Base-by-base conservation (phyloP, 2,888 invertebrate genomes). In the Pasiphila rectangulata region DNA sequence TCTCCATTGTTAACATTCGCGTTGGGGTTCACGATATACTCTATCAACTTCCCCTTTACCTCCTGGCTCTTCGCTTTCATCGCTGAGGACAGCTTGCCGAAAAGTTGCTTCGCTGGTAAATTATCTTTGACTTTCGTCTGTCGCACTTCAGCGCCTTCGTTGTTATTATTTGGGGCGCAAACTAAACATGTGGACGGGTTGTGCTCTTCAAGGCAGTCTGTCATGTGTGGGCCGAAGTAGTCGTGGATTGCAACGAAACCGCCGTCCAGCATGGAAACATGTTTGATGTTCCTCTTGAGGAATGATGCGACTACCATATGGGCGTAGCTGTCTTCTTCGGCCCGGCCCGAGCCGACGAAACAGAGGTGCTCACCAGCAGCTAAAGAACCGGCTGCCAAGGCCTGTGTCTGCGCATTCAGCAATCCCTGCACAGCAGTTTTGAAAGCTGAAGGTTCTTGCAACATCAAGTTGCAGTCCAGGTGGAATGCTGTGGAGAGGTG, bases 251-350 rank as follows among this genome's bases (percentile, higher is more conserved):
- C 93, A 63, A 90, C 89, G 83, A 98, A 99, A 2, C 99, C 99
- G 46, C 98, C 98, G 57, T 94, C 94, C 12, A 98, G 91, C 82
- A 98, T 92, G 35, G 97, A 96, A 34, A 99, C 96, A 75, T 96
- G 98, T 64, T 95, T 94, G 0, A 95, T 96, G 72, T 96, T 95
- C 74, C 96, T 95, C 81, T 98, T 98, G 34, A 99, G 90, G 79
- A 99, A 98, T 45, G 97, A 96, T 3, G 99, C 97, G 9, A 99
- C 96, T 15, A 98, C 98, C 99, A 99, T 99, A 75, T 98, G 95
- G 10, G 98, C 97, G 74, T 97, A 98, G 64, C 96, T 96, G 78
- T 98, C 98, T 83, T 97, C 96, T 70, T 98, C 97, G 61, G 95
- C 93, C 35, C 96, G 91, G 1, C 98, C 98, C 52, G 97, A 97